These are phyloP conservation scores for Actias luna DNA, from an alignment of 2,888 invertebrate species.

Conservation along the genomic window DNA sequence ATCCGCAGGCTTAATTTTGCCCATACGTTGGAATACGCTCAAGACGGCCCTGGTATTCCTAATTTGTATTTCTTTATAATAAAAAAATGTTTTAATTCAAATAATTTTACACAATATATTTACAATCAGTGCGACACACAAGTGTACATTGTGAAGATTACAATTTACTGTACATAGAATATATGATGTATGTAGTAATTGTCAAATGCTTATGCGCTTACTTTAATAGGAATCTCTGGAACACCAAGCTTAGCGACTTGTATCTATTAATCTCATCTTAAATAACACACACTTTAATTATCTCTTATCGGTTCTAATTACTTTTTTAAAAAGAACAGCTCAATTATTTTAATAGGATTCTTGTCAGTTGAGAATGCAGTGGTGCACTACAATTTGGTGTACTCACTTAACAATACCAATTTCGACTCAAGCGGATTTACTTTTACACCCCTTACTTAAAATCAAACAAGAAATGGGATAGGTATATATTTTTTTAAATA, in stretches of 20 bases:
- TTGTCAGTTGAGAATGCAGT: not conserved
- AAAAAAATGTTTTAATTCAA: not conserved
- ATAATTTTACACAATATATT: conserved; percentile 19
- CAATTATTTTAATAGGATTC: not conserved
- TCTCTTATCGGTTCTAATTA: conserved; percentile 10
- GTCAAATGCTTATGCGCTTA: conserved; percentile 31
- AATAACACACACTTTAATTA: conserved; percentile 13
- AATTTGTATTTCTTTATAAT: too few species aligned
- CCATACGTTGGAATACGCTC: too few species aligned
- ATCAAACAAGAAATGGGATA: too few species aligned
- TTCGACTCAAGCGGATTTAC: too few species aligned
- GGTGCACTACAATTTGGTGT: too few species aligned
- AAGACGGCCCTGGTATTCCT: too few species aligned
- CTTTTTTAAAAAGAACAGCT: not conserved
- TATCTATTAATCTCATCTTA: conserved; percentile 38
- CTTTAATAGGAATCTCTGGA: conserved; percentile 58
- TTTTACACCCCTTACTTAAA: too few species aligned
- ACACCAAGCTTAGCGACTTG: conserved; percentile 40
- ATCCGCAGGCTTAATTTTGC: too few species aligned
- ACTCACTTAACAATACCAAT: too few species aligned
- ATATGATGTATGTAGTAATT: not conserved
- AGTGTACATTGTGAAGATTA: conserved; percentile 2
- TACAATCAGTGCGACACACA: conserved; percentile 28
- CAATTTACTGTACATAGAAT: conserved; percentile 6
- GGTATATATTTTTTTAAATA: too few species aligned